A percentile compares a stretch with the other conserved stretches of the same genome.
Evolutionary conservation across 2,113 vertebrate species (phyloP).

Genomic region (Todiramphus saurophagus): DNA sequence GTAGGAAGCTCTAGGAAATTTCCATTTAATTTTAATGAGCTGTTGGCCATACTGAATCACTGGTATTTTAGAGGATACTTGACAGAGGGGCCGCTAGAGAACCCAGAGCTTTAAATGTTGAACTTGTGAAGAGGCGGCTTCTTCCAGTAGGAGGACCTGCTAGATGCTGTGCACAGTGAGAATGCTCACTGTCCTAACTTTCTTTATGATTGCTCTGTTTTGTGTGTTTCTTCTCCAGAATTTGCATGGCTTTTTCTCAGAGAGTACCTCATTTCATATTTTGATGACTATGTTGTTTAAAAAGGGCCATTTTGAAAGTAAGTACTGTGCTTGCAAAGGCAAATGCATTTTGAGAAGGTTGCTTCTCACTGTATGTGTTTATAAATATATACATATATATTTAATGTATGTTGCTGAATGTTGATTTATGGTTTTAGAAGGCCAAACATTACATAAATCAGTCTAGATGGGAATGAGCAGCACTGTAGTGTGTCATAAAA

Average conservation of each 20-base stretch:
- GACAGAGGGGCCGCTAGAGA: neutral
- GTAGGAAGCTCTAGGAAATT: neutral
- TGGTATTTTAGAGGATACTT: neutral
- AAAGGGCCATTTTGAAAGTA: slow-evolving; percentile 86
- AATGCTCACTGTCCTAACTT: neutral
- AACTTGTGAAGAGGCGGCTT: neutral
- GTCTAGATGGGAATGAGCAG: neutral
- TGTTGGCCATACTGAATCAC: neutral
- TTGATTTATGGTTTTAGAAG: neutral
- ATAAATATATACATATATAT: neutral
- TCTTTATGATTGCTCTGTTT: neutral
- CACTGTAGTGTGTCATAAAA: neutral
- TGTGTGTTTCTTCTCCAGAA: slow-evolving; percentile 70
- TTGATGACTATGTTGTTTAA: slow-evolving; percentile 89
- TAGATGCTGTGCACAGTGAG: neutral
- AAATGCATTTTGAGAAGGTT: neutral
- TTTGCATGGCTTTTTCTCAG: slow-evolving; percentile 87
- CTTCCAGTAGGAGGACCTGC: neutral
- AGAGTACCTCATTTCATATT: slow-evolving; percentile 90
- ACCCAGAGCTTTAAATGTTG: neutral
- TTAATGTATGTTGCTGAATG: neutral
- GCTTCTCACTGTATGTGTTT: neutral
- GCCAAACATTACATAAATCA: neutral
- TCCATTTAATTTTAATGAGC: neutral
- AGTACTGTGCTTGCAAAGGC: slow-evolving; percentile 51